A percentile compares a stretch with the other conserved stretches of the same genome.
phyloP scores from a whole-genome alignment of 1,140 invertebrate genomes.

The Lepidostoma basale region DNA sequence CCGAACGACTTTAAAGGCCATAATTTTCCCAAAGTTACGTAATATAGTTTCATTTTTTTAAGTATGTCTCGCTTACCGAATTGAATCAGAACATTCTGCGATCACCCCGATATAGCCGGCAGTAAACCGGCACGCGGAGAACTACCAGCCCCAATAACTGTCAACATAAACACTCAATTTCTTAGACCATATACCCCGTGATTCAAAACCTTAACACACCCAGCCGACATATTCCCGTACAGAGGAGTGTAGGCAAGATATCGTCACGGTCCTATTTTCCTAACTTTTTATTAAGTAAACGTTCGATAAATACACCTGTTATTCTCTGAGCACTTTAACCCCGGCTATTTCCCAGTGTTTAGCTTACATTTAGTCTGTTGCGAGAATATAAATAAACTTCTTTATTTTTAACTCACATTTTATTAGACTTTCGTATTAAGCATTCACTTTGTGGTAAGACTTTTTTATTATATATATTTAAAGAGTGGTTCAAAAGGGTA shows the following conservation, averaged over 20 bases:
- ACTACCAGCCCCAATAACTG: slow-evolving; percentile 36
- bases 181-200: slow-evolving; percentile 36
- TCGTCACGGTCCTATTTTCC: not conserved
- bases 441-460: too few species aligned
- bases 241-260: not conserved
- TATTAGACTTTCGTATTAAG: too few species aligned
- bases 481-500: too few species aligned
- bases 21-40: too few species aligned
- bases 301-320: not conserved
- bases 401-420: too few species aligned
- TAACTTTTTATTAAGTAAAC: not conserved
- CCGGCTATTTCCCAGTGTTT: not conserved
- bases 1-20: too few species aligned
- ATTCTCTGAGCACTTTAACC: not conserved
- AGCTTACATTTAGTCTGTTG: too few species aligned
- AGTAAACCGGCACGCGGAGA: slow-evolving; percentile 25
- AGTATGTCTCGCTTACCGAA: slow-evolving; percentile 2
- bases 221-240: slow-evolving; percentile 14
- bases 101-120: slow-evolving; percentile 28
- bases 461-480: too few species aligned
- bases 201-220: slow-evolving; percentile 35
- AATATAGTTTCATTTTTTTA: too few species aligned
- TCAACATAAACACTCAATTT: slow-evolving; percentile 39
- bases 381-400: too few species aligned
- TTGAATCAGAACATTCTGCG: slow-evolving; percentile 21